phyloP scores from a whole-genome alignment of 2,888 invertebrate genomes.

The Macroteleia sp. region DNA sequence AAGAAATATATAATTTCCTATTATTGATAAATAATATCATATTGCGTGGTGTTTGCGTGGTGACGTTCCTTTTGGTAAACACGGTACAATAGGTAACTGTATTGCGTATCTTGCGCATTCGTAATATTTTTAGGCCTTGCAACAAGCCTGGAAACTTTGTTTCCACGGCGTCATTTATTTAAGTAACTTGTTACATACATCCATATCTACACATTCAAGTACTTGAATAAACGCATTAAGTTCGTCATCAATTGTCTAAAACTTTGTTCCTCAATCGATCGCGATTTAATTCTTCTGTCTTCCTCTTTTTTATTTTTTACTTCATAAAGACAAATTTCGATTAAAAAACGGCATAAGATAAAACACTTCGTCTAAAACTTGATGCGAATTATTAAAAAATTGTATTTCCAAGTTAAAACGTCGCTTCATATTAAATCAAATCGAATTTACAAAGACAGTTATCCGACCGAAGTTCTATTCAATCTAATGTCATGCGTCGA shows the following conservation, averaged over 20 bases:
- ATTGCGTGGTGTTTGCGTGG: constrained; percentile 34
- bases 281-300: too few species aligned
- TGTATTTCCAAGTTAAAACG: too few species aligned
- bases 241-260: neutral
- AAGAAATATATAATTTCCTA: constrained; percentile 32
- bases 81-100: constrained; percentile 26
- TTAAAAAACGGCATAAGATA: constrained; percentile 22
- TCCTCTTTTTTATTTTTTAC: too few species aligned
- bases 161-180: neutral
- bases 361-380: too few species aligned
- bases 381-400: too few species aligned
- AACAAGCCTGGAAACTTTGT: neutral
- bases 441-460: too few species aligned
- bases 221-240: constrained; percentile 14
- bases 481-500: too few species aligned
- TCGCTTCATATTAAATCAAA: too few species aligned
- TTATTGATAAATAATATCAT: constrained; percentile 30
- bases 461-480: too few species aligned
- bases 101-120: constrained; percentile 27
- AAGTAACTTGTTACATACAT: constrained; percentile 20
- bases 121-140: constrained; percentile 23
- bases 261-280: constrained; percentile 25
- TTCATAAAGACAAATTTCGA: neutral
- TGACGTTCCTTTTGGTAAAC: constrained; percentile 10
- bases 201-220: constrained; percentile 38